Evolutionary conservation across 2,888 invertebrate genomes (phyloP).

Genomic region (Chromoteleia sp.): DNA sequence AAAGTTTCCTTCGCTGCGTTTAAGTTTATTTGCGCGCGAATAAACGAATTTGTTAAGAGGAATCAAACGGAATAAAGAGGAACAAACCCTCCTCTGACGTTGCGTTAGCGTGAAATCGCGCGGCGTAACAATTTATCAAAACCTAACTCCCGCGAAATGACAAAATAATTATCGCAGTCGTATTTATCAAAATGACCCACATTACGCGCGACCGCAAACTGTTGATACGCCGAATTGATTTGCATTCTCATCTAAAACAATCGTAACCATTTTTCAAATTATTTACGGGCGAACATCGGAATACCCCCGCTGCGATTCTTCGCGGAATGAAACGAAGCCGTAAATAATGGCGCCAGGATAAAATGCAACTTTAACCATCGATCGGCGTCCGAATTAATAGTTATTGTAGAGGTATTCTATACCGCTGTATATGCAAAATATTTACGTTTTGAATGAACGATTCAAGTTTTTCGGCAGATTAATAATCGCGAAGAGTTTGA

Average conservation of each 20-base stretch:
- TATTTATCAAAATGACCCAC: constrained; percentile 50
- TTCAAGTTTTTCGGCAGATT: no score
- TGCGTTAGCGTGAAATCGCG: no score
- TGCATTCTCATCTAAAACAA: constrained; percentile 47
- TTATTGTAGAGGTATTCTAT: constrained; percentile 21
- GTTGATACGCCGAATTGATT: constrained; percentile 41
- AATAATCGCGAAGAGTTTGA: no score
- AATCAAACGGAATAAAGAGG: no score
- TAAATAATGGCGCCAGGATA: constrained; percentile 35
- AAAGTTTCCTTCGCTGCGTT: no score
- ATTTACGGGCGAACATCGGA: constrained; percentile 11
- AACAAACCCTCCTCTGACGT: no score
- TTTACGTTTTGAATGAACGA: not conserved
- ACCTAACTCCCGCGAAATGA: constrained; percentile 8
- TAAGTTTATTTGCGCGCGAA: constrained; percentile 5
- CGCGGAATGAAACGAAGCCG: constrained; percentile 28
- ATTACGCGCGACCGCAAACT: constrained; percentile 25
- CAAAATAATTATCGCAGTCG: constrained; percentile 40
- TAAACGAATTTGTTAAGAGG: no score
- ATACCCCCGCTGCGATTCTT: not conserved
- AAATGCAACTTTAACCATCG: constrained; percentile 31
- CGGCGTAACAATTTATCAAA: constrained; percentile 25
- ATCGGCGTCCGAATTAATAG: constrained; percentile 33
- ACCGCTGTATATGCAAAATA: not conserved
- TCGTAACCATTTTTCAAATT: constrained; percentile 43